Evolutionary conservation across 2,888 invertebrate species (phyloP).

Genomic region (Hyles lineata): DNA sequence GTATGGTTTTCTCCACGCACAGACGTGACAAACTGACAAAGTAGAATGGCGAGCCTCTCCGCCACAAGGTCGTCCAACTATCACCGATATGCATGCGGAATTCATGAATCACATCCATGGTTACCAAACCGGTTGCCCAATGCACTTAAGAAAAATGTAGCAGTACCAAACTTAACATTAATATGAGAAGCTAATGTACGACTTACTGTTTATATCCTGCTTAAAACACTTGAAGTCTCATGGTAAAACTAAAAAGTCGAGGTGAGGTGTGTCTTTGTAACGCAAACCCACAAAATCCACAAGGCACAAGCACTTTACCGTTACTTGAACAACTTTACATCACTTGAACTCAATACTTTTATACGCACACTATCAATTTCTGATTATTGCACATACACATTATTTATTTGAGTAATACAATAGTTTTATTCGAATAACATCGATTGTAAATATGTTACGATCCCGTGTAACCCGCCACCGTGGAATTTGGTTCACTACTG

Average conservation of each 20-base stretch:
- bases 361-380: slow-evolving; percentile 42
- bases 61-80: slow-evolving; percentile 65
- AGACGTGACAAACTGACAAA: slow-evolving; percentile 61
- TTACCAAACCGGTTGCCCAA: slow-evolving; percentile 17
- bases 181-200: neutral
- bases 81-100: slow-evolving; percentile 29
- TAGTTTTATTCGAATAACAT: slow-evolving; percentile 7
- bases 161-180: neutral
- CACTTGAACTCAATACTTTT: slow-evolving; percentile 44
- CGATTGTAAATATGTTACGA: slow-evolving; percentile 15
- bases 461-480: slow-evolving; percentile 53
- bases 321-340: slow-evolving; percentile 62
- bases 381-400: slow-evolving; percentile 42
- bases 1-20: slow-evolving; percentile 24
- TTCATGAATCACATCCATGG: slow-evolving; percentile 23
- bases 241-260: slow-evolving; percentile 61
- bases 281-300: slow-evolving; percentile 31
- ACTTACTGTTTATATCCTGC: slow-evolving; percentile 1
- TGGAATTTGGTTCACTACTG: slow-evolving; percentile 69
- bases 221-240: slow-evolving; percentile 61
- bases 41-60: slow-evolving; percentile 71
- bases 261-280: slow-evolving; percentile 57
- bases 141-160: slow-evolving; percentile 2
- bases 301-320: slow-evolving; percentile 59
- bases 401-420: slow-evolving; percentile 41